These are phyloP conservation scores for Lerema accius DNA, from an alignment of 1,140 invertebrate species.

Conservation along the genomic window DNA sequence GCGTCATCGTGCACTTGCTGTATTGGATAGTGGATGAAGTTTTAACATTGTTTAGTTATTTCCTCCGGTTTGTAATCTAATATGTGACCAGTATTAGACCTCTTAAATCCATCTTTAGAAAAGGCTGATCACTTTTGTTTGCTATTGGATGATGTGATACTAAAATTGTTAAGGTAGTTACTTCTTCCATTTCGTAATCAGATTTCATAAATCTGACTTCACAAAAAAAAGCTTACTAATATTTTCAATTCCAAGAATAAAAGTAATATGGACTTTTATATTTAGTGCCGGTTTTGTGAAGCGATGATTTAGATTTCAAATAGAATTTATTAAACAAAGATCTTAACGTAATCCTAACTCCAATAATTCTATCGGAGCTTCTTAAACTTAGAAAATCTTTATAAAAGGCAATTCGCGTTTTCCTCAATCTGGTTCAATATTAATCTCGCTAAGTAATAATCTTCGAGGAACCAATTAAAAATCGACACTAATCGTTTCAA, in stretches of 20 bases:
- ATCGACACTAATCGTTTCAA: slow-evolving; percentile 22
- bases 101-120: too few species aligned
- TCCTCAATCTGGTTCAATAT: slow-evolving; percentile 19
- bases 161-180: too few species aligned
- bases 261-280: too few species aligned
- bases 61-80: too few species aligned
- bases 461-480: slow-evolving; percentile 20
- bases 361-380: background rate
- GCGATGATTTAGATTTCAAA: background rate
- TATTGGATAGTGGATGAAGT: background rate
- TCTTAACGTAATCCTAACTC: background rate
- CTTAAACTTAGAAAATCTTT: background rate
- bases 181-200: too few species aligned
- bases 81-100: too few species aligned
- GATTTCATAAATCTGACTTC: too few species aligned
- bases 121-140: too few species aligned
- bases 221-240: too few species aligned
- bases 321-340: background rate
- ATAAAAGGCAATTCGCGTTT: slow-evolving; percentile 15
- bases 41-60: background rate
- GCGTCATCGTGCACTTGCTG: slow-evolving; percentile 9
- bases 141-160: too few species aligned
- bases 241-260: too few species aligned
- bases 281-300: too few species aligned
- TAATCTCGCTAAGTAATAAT: slow-evolving; percentile 21